These are phyloP conservation scores for Drosophila macrospina DNA, from an alignment of 2,888 invertebrate genomes.

Conservation along the genomic window DNA sequence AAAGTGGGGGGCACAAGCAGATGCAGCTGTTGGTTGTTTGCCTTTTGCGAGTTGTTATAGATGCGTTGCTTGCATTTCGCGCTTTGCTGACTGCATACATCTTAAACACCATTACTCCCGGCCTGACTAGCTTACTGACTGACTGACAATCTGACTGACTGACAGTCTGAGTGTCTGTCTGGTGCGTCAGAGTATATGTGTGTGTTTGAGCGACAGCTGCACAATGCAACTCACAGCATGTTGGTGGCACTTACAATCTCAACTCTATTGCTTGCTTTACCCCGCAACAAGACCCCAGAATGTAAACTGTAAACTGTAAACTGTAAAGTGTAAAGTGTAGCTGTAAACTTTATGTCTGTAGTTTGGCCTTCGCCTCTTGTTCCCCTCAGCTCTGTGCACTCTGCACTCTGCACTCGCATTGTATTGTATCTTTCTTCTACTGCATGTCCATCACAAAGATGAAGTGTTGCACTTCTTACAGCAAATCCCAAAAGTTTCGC, in stretches of 20 bases:
- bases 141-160: constrained; percentile 21
- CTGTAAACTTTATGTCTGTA: constrained; percentile 68
- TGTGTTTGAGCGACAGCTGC: constrained; percentile 52
- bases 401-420: constrained; percentile 17
- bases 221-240: constrained; percentile 47
- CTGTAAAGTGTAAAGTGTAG: constrained; percentile 64
- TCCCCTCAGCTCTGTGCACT: constrained; percentile 28
- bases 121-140: constrained; percentile 17
- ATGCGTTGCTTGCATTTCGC: constrained; percentile 54
- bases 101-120: constrained; percentile 18
- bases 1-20: constrained; percentile 24
- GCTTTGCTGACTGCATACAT: constrained; percentile 51
- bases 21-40: constrained; percentile 33
- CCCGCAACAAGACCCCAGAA: constrained; percentile 34
- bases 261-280: constrained; percentile 43
- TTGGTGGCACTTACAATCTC: constrained; percentile 45
- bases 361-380: constrained; percentile 40
- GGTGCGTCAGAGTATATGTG: no score
- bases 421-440: constrained; percentile 34
- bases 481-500: constrained; percentile 28
- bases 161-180: constrained; percentile 34
- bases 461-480: constrained; percentile 50
- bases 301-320: constrained; percentile 36
- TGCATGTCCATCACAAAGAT: constrained; percentile 60
- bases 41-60: constrained; percentile 40